Evolutionary conservation across 2,113 vertebrate species (phyloP).

Genomic region (Lophius piscatorius): DNA sequence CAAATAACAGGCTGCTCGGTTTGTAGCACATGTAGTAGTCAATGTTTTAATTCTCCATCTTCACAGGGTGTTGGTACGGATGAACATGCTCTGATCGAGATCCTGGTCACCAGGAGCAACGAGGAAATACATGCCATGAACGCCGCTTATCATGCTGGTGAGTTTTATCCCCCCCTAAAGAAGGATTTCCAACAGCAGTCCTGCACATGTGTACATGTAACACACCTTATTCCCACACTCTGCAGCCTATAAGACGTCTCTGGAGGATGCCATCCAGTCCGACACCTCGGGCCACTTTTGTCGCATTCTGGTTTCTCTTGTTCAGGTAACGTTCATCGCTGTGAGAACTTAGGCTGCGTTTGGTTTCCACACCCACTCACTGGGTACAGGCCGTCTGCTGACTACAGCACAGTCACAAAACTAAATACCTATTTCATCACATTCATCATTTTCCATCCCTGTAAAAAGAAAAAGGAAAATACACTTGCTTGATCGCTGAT

Average conservation of each 20-base stretch:
- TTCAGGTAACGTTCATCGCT: conserved; percentile 81
- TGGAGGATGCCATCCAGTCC: conserved; percentile 90
- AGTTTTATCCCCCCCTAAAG: conserved; percentile 38
- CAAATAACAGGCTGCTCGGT: background rate
- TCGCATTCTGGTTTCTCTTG: conserved; percentile 90
- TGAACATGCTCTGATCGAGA: conserved; percentile 92
- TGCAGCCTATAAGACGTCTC: conserved; percentile 86
- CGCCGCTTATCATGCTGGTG: conserved; percentile 83
- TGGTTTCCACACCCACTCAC: conserved; percentile 58
- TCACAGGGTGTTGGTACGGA: conserved; percentile 92
- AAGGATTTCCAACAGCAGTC: background rate
- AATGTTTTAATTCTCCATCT: background rate
- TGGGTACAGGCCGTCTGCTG: conserved; percentile 31
- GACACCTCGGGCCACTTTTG: conserved; percentile 94
- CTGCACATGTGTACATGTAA: background rate
- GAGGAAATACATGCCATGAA: conserved; percentile 89
- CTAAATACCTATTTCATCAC: no score
- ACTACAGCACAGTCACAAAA: no score
- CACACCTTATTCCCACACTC: background rate
- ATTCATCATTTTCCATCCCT: background rate
- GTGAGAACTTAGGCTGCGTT: conserved; percentile 36
- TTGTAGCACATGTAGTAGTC: background rate
- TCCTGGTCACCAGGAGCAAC: conserved; percentile 91
- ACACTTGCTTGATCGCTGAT: background rate
- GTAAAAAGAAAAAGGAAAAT: background rate